Evolutionary conservation across 37 sponge, comb jelly and placozoan genomes (phyloP).

Genomic region (Crambe crambe): DNA sequence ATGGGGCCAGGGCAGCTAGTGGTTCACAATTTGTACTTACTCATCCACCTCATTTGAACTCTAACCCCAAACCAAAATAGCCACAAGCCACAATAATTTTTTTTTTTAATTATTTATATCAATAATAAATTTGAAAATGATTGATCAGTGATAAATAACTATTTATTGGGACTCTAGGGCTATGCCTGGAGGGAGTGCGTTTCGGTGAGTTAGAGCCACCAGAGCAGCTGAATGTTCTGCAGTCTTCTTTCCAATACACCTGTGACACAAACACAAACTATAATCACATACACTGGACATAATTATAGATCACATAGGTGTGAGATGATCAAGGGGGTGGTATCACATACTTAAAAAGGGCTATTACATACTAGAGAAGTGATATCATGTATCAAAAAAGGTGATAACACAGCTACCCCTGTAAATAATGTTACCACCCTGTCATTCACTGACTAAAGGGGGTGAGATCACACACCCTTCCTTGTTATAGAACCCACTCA

Average conservation of each 20-base stretch:
- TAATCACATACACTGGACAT: too few species aligned
- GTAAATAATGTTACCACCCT: too few species aligned
- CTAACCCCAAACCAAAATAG: background rate
- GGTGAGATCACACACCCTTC: too few species aligned
- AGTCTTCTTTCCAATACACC: conserved; percentile 76
- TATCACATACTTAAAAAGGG: too few species aligned
- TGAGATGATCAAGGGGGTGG: too few species aligned
- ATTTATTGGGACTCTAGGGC: background rate
- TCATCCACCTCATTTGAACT: background rate
- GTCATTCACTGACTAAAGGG: too few species aligned
- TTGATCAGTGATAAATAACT: background rate
- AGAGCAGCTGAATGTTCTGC: conserved; percentile 87
- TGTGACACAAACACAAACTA: conserved; percentile 11
- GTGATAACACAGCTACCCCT: too few species aligned
- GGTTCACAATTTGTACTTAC: background rate
- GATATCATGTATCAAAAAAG: too few species aligned
- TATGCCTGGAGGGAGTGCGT: background rate
- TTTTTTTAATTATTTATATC: background rate
- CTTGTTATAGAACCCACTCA: too few species aligned
- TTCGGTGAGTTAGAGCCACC: conserved; percentile 57
- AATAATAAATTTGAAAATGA: background rate
- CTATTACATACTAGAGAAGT: too few species aligned
- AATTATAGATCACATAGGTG: too few species aligned
- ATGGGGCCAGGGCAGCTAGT: background rate
- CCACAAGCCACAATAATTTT: background rate